Evolutionary conservation across 2,113 vertebrate species (phyloP).

Genomic region (Paramormyrops kingsleyae): DNA sequence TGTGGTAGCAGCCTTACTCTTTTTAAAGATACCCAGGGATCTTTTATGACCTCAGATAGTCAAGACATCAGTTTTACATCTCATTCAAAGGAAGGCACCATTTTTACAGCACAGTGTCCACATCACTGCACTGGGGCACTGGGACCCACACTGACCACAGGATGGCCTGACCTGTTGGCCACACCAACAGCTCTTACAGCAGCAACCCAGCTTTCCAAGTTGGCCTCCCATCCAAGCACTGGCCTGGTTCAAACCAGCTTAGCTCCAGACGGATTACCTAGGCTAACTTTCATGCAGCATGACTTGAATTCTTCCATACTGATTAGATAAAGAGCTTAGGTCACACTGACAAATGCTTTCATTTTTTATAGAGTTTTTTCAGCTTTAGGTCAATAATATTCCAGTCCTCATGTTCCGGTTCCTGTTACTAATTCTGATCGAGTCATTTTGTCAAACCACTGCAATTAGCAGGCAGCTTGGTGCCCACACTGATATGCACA

Average conservation of each 20-base stretch:
- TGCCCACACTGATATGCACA: not conserved
- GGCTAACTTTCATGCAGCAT: not conserved
- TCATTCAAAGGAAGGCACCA: no score
- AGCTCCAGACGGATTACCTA: not conserved
- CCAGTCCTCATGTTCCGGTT: not conserved
- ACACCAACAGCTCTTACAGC: not conserved
- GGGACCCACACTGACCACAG: not conserved
- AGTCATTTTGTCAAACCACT: not conserved
- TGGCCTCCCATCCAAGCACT: not conserved
- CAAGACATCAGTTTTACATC: no score
- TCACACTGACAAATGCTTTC: not conserved
- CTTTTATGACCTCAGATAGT: no score
- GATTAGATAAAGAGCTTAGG: not conserved
- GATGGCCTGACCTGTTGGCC: not conserved
- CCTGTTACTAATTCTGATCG: not conserved
- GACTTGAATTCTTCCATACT: not conserved
- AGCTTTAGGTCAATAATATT: not conserved
- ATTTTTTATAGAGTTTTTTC: not conserved
- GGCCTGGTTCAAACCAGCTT: not conserved
- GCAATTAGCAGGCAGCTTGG: not conserved
- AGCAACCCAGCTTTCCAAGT: not conserved
- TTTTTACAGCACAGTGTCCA: no score
- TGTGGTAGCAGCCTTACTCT: not conserved
- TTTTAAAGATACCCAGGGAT: not conserved
- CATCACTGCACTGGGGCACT: not conserved